Conservation (phyloP, 2,113 vertebrate genomes). For the Scytalopus superciliaris region DNA sequence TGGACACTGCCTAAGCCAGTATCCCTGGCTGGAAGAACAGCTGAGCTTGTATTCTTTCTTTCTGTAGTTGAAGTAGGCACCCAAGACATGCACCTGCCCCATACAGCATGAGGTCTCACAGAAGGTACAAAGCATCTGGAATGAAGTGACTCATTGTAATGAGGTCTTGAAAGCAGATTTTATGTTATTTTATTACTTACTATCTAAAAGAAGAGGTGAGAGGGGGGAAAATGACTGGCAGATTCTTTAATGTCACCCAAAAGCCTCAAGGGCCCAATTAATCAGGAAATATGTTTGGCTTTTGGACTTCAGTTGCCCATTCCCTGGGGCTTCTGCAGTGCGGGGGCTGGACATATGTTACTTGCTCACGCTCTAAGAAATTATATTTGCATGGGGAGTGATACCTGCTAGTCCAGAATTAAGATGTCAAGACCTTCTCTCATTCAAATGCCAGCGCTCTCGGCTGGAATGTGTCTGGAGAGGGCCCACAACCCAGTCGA, state of each 20-base stretch:
- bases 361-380: constrained; percentile 24
- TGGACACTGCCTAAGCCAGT: neutral
- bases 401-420: constrained; percentile 57
- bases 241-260: constrained; percentile 69
- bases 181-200: constrained; percentile 1
- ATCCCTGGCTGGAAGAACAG: neutral
- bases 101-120: neutral
- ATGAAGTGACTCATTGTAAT: neutral
- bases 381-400: constrained; percentile 48
- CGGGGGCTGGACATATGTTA: constrained; percentile 58
- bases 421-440: constrained; percentile 60
- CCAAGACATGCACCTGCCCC: neutral
- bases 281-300: constrained; percentile 64
- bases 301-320: constrained; percentile 54
- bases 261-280: constrained; percentile 67
- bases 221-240: constrained; percentile 40
- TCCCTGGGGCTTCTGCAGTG: constrained; percentile 42
- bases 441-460: constrained; percentile 53
- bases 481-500: neutral
- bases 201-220: constrained; percentile 8
- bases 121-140: constrained; percentile 22
- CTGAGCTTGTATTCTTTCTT: neutral
- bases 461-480: constrained; percentile 40
- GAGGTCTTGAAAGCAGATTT: constrained; percentile 21
- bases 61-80: neutral